Base-by-base conservation (phyloP, 2,888 invertebrate genomes). In the Dryocosmus kuriphilus region DNA sequence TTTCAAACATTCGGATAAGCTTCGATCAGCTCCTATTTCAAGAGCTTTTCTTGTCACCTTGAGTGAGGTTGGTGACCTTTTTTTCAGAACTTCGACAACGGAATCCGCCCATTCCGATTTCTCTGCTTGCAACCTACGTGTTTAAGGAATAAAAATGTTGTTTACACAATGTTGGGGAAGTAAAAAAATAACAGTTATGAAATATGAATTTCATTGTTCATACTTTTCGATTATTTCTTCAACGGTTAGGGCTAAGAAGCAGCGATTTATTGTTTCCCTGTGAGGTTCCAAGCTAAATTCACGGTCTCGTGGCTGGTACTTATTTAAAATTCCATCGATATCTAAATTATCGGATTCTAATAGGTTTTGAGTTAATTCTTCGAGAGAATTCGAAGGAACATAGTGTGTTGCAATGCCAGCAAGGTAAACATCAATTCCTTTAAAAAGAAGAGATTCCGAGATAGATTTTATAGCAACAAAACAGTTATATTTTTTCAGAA, bases 321-420 rank as follows among this genome's bases (percentile, higher is more conserved):
- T 94, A 74, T 93, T 93, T 30, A 98, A 91, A 24, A 95, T 90
- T 16, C 92, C 89, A 67, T 93, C 91, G n/a, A 96, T 90, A 80
- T 94, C 93, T 1, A 90, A 87, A 1, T 93, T 92, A 76, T 91
- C 93, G 65, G 94, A 88, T 24, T 92, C 92, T 11, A 96, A 87
- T 5, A 97, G 92, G 55, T 92, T 93, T 65, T 93, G 92, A 88
- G 96, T 95, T 27, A 97, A 90, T 74, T 94, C 93, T 32, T 92
- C 92, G 0, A 97, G 88, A 84, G 94, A 93, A 76, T 93, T 92
- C 86, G 95, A 95, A 8, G 94, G 93, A 27, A 96, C 94, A 88
- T 94, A 98, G 92, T 99, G 99, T 5, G 98, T 99, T 0, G 98
- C 98, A 80, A 99, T 94, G 1, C 98, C 98, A 0, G 98, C 95